A percentile compares a stretch with the other conserved stretches of the same genome.
Evolutionary conservation across 2,888 invertebrate genomes (phyloP).

Genomic region (Amphipyra berbera): DNA sequence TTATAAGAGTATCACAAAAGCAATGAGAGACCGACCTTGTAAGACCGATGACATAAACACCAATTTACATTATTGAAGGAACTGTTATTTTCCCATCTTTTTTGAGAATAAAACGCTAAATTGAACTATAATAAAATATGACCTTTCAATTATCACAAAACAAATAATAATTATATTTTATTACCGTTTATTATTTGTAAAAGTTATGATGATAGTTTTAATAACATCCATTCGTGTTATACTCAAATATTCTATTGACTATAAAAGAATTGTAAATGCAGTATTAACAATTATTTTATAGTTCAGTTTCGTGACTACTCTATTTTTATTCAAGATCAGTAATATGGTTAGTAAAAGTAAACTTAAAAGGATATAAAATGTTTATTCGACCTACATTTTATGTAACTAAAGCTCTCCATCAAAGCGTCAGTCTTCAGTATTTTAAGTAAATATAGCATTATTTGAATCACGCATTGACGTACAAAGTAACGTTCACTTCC

Average conservation of each 20-base stretch:
- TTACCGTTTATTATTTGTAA: constrained; percentile 12
- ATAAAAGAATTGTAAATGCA: constrained; percentile 21
- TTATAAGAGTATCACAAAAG: constrained; percentile 8
- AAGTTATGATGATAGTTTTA: constrained; percentile 12
- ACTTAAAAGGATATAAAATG: constrained; percentile 46
- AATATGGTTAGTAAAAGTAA: constrained; percentile 32
- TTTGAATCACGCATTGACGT: constrained; percentile 65
- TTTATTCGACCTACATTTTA: constrained; percentile 59
- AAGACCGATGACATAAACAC: constrained; percentile 31
- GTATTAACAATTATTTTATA: constrained; percentile 17
- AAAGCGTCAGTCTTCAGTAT: constrained; percentile 55
- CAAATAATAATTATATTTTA: constrained; percentile 14
- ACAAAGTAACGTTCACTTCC: constrained; percentile 62
- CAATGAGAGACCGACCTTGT: constrained; percentile 27
- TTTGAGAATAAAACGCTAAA: constrained; percentile 2
- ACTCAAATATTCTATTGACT: constrained; percentile 6
- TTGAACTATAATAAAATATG: constrained; percentile 1
- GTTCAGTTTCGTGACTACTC: constrained; percentile 30
- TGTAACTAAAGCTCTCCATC: constrained; percentile 55
- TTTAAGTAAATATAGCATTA: constrained; percentile 61
- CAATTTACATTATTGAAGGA: background rate
- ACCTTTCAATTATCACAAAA: constrained; percentile 2
- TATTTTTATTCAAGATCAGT: constrained; percentile 47
- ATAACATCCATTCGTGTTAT: constrained; percentile 26
- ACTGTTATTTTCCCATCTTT: background rate